Conservation (phyloP, 2,888 invertebrate species). For the Cheilosia pagana region DNA sequence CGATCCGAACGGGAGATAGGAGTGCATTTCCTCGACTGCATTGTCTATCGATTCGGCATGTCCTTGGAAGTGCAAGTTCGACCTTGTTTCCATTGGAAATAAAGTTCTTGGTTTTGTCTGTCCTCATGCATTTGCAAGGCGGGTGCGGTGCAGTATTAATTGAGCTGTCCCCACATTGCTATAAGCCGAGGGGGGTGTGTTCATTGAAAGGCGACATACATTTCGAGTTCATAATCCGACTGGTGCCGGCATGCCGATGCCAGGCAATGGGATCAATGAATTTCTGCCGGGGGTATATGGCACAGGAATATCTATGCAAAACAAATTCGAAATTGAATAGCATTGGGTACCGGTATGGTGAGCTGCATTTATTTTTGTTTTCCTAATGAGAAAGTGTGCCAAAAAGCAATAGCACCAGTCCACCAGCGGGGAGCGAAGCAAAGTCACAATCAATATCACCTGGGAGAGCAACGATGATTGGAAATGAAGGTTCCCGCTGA, state of each 20-base stretch:
- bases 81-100: conserved; percentile 34
- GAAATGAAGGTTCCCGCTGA: conserved; percentile 31
- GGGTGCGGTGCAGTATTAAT: conserved; percentile 24
- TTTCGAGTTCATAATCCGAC: conserved; percentile 26
- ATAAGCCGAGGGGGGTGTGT: conserved; percentile 2
- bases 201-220: conserved; percentile 27
- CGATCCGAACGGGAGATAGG: conserved; percentile 19
- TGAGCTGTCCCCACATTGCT: conserved; percentile 9
- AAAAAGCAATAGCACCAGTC: conserved; percentile 26
- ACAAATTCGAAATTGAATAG: conserved; percentile 8
- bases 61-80: conserved; percentile 17
- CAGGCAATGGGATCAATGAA: conserved; percentile 22
- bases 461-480: conserved; percentile 52
- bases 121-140: conserved; percentile 31
- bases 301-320: conserved; percentile 12
- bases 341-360: background rate
- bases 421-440: background rate
- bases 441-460: conserved; percentile 64
- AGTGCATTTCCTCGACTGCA: conserved; percentile 35
- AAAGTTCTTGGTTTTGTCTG: conserved; percentile 32
- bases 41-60: conserved; percentile 37
- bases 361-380: conserved; percentile 1
- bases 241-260: background rate
- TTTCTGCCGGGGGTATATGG: background rate
- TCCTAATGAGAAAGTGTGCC: conserved; percentile 34